Base-by-base conservation (phyloP, 2,797 vertebrate species). In the Fistularia tabacaria region DNA sequence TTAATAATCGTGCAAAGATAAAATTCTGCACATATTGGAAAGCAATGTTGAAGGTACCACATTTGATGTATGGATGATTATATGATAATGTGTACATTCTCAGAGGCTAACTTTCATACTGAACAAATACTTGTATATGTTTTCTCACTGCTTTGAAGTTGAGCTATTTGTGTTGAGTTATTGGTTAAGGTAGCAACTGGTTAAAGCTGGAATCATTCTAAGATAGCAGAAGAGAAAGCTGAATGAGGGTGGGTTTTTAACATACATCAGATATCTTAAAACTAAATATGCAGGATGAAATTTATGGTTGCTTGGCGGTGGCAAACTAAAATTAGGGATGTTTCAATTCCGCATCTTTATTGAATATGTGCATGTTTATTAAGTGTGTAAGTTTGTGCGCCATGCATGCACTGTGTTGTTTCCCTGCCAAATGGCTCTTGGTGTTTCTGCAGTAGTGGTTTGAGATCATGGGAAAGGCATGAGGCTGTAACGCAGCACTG, bases 391-490 rank as follows among this genome's bases (percentile, higher is more conserved):
- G 15, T 14, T 63, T 68, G 56, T 48, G 48, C 8, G 13, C 54
- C 47, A 56, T 65, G 57, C 60, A 57, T 65, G 51, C 48, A 46
- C 41, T 54, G 61, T 62, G 57, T 59, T 58, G 51, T 72, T 63
- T 75, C 54, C 42, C 76, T 76, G 53, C 72, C 66, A 84, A 87
- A 86, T 84, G 80, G 71, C 53, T 77, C 72, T 65, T 67, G 71
- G 69, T 73, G 72, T 77, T 85, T 67, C 82, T 73, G 70, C 79
- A 76, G 74, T 10, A 52, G 73, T 77, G 82, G 82, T 82, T 88
- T 90, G 83, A 83, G 80, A 88, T 87, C 84, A 90, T 81, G 83
- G 77, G 76, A 86, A 89, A 89, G 76, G 87, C 87, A 84, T 84
- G 83, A 85, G 71, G 64, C 51, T 81, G 6, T 73, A 69, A 68